Conservation (phyloP, 2,797 vertebrate genomes). For the Chaetodon trifasciatus region DNA sequence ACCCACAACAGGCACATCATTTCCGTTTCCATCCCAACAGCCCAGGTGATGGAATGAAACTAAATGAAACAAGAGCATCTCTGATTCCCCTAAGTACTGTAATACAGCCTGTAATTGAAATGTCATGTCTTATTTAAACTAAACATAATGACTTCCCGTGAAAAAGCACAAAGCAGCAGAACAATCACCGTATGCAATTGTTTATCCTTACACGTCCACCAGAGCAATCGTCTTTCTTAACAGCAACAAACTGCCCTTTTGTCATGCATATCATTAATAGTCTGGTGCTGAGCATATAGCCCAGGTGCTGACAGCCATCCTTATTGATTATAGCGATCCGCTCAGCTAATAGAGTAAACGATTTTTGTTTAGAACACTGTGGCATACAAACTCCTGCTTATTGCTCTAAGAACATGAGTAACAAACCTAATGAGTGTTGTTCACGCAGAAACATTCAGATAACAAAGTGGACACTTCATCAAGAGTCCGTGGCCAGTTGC, state of each 20-base stretch:
- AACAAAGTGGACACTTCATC: constrained; percentile 8
- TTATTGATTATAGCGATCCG: constrained; percentile 54
- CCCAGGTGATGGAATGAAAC: constrained; percentile 86
- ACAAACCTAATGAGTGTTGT: constrained; percentile 49
- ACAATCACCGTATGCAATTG: constrained; percentile 27
- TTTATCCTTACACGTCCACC: constrained; percentile 30
- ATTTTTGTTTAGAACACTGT: constrained; percentile 18
- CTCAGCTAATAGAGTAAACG: constrained; percentile 46
- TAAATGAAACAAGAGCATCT: constrained; percentile 39
- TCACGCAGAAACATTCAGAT: background rate
- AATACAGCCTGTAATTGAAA: constrained; percentile 47
- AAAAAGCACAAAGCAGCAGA: constrained; percentile 26
- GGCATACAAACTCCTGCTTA: constrained; percentile 25
- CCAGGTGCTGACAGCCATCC: constrained; percentile 38
- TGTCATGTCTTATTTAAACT: constrained; percentile 54
- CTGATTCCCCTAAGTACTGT: constrained; percentile 21
- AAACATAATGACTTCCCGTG: constrained; percentile 40
- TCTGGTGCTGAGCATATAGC: constrained; percentile 17
- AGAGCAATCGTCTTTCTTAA: constrained; percentile 26
- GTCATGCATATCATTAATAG: constrained; percentile 33
- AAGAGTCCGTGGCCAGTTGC: background rate
- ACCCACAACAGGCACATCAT: constrained; percentile 84
- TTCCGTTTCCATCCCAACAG: constrained; percentile 86
- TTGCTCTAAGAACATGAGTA: constrained; percentile 28
- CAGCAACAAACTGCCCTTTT: constrained; percentile 28